Base-by-base conservation (phyloP, 2,888 invertebrate species). In the Tinea semifulvella region DNA sequence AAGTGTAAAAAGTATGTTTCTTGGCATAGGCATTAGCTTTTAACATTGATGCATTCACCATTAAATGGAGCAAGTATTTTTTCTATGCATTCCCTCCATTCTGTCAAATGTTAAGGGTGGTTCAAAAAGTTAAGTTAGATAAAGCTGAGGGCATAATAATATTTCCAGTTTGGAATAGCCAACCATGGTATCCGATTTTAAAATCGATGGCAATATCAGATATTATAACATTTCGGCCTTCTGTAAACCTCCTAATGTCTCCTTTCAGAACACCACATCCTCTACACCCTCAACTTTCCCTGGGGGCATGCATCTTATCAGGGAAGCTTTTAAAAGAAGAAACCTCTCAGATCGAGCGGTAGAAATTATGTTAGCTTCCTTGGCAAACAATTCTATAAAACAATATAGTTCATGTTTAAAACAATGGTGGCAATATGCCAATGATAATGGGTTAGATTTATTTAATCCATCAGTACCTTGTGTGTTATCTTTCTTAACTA, bases 21-120 rank as follows among this genome's bases (percentile, higher is more conserved):
- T 13, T 45, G 45, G 45, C 35, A 45, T 36, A 22, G 39, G 31
- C 31, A 19, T 43, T 31, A 28, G 31, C 43, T 18, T 31, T n/a
- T 16, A 43, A 43, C 20, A 31, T 43, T 14, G 43, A 43, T 31
- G 43, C 43, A 28, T 27, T 43, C 31, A 43, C 43, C 17, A 31
- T 43, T 11, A 18, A 43, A 27, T 43, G 43, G 31, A 17, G 10
- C 2, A 28, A 44, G 1, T 26, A 14, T 26, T 43, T 47, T 38
- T 49, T 50, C 26, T 50, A 50, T 28, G 48, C 50, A 8, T 50
- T 50, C 25, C 48, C 50, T 3, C 48, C 48, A 11, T 49, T 50
- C 19, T 45, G 18, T 6, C 25, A 47, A 11, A 26, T 49, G 16
- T 43, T 48, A 25, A 17, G 27, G 18, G 43, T 43, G 10, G 8